phyloP scores from a whole-genome alignment of 2,113 vertebrate species.

The Planiliza haematocheilus region DNA sequence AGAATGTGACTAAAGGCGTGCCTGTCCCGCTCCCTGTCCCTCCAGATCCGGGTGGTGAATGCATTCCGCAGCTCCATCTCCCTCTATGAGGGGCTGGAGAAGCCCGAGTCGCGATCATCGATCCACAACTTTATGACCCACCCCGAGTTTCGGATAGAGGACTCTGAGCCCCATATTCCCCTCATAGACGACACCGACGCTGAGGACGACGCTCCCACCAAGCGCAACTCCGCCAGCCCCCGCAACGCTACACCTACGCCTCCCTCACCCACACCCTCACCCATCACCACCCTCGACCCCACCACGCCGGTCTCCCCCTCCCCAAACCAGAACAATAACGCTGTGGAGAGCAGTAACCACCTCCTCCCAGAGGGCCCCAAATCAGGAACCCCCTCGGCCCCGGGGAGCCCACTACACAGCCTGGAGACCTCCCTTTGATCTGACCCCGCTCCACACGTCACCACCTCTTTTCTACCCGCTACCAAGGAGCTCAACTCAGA shows the following conservation, averaged over 20 bases:
- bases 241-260: constrained; percentile 85
- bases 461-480: constrained; percentile 68
- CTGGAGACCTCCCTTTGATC: constrained; percentile 99
- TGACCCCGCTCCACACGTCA: constrained; percentile 70
- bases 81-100: constrained; percentile 98
- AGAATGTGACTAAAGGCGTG: constrained; percentile 53
- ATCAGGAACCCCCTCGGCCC: constrained; percentile 92
- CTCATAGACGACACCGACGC: constrained; percentile 99
- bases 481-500: constrained; percentile 69
- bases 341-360: constrained; percentile 96
- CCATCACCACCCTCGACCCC: constrained; percentile 79
- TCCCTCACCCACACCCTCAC: constrained; percentile 87
- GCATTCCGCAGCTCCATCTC: constrained; percentile 99
- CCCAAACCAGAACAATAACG: constrained; percentile 99
- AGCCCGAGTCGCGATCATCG: constrained; percentile 95
- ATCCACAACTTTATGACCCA: constrained; percentile 99
- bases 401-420: constrained; percentile 98
- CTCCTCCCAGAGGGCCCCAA: constrained; percentile 93
- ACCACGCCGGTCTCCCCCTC: constrained; percentile 82
- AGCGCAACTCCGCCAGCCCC: constrained; percentile 92
- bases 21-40: constrained; percentile 43
- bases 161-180: constrained; percentile 99
- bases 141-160: constrained; percentile 99
- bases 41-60: constrained; percentile 99
- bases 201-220: constrained; percentile 97